Percentiles rank a stretch among this genome's conserved stretches.
Conservation (phyloP, 2,888 invertebrate species). For the Ectemnius cavifrons region DNA sequence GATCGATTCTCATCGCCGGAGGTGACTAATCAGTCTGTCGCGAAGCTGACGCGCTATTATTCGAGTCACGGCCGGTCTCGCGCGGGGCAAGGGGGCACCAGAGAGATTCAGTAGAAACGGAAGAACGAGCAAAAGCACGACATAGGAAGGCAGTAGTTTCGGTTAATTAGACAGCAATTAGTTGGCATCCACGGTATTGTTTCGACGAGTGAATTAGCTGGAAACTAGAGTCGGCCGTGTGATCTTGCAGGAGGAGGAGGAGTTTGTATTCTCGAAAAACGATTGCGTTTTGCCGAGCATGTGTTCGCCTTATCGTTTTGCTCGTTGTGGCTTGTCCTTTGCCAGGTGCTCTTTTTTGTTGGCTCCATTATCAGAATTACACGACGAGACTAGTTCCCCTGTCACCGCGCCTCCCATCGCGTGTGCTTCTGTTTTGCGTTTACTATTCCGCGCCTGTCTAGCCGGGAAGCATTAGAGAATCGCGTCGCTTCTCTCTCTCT, state of each 20-base stretch:
- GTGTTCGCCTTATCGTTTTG: constrained; percentile 48
- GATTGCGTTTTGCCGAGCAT: constrained; percentile 18
- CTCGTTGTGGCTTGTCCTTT: constrained; percentile 10
- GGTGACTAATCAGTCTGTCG: neutral
- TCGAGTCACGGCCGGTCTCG: constrained; percentile 27
- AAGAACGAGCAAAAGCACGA: neutral
- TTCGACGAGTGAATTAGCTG: constrained; percentile 42
- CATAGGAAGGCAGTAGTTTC: constrained; percentile 30
- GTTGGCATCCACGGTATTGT: constrained; percentile 35
- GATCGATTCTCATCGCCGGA: neutral
- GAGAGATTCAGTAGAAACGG: constrained; percentile 1
- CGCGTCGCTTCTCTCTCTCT: neutral
- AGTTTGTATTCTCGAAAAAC: too few species aligned
- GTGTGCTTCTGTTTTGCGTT: too few species aligned
- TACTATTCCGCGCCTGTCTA: too few species aligned
- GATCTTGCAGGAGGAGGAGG: too few species aligned
- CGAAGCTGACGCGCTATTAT: constrained; percentile 15
- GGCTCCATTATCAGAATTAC: constrained; percentile 65
- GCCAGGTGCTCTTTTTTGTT: constrained; percentile 32
- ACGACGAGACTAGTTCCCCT: constrained; percentile 13
- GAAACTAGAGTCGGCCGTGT: constrained; percentile 12
- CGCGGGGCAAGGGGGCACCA: too few species aligned
- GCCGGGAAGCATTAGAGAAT: too few species aligned
- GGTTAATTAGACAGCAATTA: constrained; percentile 58
- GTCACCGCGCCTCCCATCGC: constrained; percentile 11